Evolutionary conservation across 2,888 invertebrate species (phyloP).

Genomic region (Pseudanteris insignis): DNA sequence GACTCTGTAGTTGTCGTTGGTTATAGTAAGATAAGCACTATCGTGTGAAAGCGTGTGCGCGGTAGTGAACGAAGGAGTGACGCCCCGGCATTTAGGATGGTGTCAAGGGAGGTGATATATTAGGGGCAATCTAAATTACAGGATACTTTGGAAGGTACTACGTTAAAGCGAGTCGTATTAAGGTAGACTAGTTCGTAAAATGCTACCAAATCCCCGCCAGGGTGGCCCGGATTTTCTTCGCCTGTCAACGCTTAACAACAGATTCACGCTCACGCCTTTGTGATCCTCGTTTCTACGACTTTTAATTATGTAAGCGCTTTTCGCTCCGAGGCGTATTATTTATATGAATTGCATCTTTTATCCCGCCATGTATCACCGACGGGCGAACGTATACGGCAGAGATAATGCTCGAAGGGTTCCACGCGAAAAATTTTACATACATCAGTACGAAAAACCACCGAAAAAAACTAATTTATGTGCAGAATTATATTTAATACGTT

Average conservation of each 20-base stretch:
- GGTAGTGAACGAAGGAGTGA: conserved; percentile 38
- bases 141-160: conserved; percentile 40
- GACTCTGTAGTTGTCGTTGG: conserved; percentile 20
- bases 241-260: conserved; percentile 39
- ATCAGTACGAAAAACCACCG: too few species aligned
- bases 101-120: conserved; percentile 42
- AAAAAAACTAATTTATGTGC: too few species aligned
- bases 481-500: too few species aligned
- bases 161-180: conserved; percentile 42
- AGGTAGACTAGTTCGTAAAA: conserved; percentile 38
- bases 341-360: not conserved
- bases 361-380: too few species aligned
- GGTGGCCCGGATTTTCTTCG: conserved; percentile 35
- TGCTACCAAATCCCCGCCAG: conserved; percentile 30
- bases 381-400: too few species aligned
- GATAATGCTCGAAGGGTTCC: too few species aligned
- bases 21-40: conserved; percentile 29
- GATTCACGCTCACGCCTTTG: conserved; percentile 28
- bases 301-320: conserved; percentile 32
- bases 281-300: conserved; percentile 8
- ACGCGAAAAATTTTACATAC: not conserved
- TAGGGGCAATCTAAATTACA: conserved; percentile 44
- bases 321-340: not conserved
- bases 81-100: conserved; percentile 44
- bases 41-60: conserved; percentile 20